phyloP scores from a whole-genome alignment of 2,888 invertebrate species.

The Meganola albula region DNA sequence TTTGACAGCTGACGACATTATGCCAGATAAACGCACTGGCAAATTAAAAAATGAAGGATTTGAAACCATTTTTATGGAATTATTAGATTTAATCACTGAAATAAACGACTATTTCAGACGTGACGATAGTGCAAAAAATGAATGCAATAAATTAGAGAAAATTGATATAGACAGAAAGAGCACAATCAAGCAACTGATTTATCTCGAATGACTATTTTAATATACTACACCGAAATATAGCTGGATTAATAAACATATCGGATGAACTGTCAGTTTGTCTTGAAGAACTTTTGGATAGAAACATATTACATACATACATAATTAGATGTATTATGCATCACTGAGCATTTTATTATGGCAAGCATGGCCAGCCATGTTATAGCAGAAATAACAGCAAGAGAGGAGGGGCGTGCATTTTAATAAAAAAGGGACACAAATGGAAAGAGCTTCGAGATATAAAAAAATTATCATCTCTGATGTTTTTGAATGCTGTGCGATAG shows the following conservation, averaged over 20 bases:
- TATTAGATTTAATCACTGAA: not conserved
- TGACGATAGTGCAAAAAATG: not conserved
- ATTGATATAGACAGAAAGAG: no score
- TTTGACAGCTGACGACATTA: not conserved
- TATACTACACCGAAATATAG: no score
- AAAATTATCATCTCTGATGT: not conserved
- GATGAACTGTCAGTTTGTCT: not conserved
- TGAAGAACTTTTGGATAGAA: not conserved
- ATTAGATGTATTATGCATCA: not conserved
- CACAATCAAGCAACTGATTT: no score
- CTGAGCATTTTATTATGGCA: no score
- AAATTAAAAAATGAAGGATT: not conserved
- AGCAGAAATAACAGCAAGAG: not conserved
- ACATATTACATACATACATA: no score
- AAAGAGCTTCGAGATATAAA: slow-evolving; percentile 1
- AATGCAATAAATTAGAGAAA: not conserved
- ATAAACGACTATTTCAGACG: not conserved
- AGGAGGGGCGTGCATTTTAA: not conserved
- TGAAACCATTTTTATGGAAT: not conserved
- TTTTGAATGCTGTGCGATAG: slow-evolving; percentile 1
- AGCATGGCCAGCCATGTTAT: no score
- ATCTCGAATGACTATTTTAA: no score
- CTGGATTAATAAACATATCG: no score
- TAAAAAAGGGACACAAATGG: not conserved
- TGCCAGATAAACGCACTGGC: not conserved